A percentile compares a stretch with the other conserved stretches of the same genome.
Conservation (phyloP, 2,797 vertebrate species). For the Propithecus perrieri region DNA sequence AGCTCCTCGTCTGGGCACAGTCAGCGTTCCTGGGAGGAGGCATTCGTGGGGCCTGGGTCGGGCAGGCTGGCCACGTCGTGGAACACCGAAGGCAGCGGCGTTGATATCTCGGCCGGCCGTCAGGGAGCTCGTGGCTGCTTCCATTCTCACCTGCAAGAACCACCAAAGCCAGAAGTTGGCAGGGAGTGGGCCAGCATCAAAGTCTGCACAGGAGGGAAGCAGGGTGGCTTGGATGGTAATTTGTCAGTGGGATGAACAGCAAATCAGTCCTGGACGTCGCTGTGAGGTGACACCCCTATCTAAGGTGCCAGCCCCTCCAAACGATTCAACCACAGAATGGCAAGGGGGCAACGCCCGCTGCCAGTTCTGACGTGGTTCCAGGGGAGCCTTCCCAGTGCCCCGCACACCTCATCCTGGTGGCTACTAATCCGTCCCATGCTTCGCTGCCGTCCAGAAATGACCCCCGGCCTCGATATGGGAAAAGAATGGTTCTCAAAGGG, state of each 20-base stretch:
- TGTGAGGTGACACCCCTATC: not conserved
- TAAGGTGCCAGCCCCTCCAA: not conserved
- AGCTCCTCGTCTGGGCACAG: not conserved
- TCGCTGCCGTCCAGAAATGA: conserved; percentile 16
- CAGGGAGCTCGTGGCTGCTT: fast-evolving
- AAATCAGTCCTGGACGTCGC: not conserved
- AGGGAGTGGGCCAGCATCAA: not conserved
- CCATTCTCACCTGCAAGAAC: not conserved
- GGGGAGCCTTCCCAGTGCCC: fast-evolving
- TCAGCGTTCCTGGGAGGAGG: not conserved
- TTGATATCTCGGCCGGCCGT: too few relatives aligned
- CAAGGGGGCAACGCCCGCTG: not conserved
- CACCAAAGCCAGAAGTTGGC: too few relatives aligned
- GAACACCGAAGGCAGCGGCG: not conserved
- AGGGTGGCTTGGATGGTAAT: not conserved
- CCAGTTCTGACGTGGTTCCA: not conserved
- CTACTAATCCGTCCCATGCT: conserved; percentile 10
- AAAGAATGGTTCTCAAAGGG: conserved; percentile 35
- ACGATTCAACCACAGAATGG: not conserved
- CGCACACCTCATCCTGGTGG: not conserved
- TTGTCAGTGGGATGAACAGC: not conserved
- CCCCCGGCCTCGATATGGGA: not conserved
- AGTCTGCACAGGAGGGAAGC: not conserved
- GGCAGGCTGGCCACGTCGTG: not conserved
- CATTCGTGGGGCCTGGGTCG: not conserved